Evolutionary conservation across 2,797 vertebrate species (phyloP).

Genomic region (Perodicticus potto): DNA sequence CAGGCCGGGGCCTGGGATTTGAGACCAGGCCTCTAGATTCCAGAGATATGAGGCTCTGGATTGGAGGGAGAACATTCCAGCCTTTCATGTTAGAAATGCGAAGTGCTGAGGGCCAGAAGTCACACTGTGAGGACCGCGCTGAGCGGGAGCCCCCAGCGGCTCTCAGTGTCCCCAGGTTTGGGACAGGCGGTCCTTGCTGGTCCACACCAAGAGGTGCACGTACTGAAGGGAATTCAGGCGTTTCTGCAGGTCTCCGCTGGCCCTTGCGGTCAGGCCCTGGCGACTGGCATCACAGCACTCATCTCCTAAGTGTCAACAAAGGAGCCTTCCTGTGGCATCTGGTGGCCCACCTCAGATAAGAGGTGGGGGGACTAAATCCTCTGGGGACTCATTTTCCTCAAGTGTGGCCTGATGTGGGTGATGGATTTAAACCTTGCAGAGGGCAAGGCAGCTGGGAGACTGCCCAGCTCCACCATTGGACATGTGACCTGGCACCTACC

Average conservation of each 20-base stretch:
- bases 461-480: rapidly evolving
- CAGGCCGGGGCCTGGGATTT: not conserved
- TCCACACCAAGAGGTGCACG: not conserved
- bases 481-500: rapidly evolving
- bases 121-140: rapidly evolving
- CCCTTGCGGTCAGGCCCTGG: not conserved
- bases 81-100: not conserved
- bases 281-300: not conserved
- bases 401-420: not conserved
- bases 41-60: not conserved
- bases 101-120: not conserved
- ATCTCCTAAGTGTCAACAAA: not conserved
- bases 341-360: not conserved
- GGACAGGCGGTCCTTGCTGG: not conserved
- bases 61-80: not conserved
- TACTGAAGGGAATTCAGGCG: not conserved
- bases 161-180: not conserved
- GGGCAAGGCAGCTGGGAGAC: rapidly evolving
- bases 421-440: not conserved
- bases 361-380: not conserved
- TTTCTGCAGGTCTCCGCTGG: not conserved
- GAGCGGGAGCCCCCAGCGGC: not conserved
- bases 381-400: not conserved
- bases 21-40: not conserved
- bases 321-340: not conserved